Evolutionary conservation across 1,140 invertebrate genomes (phyloP).

Genomic region (Campodea augens): DNA sequence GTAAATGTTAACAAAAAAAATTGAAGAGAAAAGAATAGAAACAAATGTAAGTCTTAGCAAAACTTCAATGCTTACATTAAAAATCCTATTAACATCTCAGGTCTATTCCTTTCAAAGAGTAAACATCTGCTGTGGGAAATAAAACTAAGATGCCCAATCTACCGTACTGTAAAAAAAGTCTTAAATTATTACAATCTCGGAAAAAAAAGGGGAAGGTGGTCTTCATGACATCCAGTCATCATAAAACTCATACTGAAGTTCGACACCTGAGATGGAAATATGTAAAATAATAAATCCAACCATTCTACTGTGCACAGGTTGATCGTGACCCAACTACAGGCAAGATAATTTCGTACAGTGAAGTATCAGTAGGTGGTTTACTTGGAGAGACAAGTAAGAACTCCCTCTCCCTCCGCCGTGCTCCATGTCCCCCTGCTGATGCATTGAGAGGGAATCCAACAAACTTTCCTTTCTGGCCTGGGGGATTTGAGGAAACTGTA

Average conservation of each 20-base stretch:
- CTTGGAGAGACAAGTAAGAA: constrained; percentile 46
- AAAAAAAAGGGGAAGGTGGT: constrained; percentile 6
- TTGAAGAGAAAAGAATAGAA: too few relatives aligned
- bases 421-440: constrained; percentile 35
- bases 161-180: not conserved
- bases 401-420: constrained; percentile 49
- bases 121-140: too few relatives aligned
- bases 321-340: constrained; percentile 50
- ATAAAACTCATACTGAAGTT: too few relatives aligned
- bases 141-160: not conserved
- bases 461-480: constrained; percentile 63
- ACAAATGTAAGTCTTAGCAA: too few relatives aligned
- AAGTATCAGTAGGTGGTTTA: constrained; percentile 37
- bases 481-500: constrained; percentile 43
- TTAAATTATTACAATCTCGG: constrained; percentile 5
- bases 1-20: too few relatives aligned
- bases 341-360: constrained; percentile 41
- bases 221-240: too few relatives aligned
- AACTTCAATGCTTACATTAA: too few relatives aligned
- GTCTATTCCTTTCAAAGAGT: too few relatives aligned
- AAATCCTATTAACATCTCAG: too few relatives aligned
- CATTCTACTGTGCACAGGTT: constrained; percentile 26
- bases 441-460: constrained; percentile 42
- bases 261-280: too few relatives aligned
- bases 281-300: constrained; percentile 19